Evolutionary conservation across 2,113 vertebrate species (phyloP).

Genomic region (Okapia johnstoni): DNA sequence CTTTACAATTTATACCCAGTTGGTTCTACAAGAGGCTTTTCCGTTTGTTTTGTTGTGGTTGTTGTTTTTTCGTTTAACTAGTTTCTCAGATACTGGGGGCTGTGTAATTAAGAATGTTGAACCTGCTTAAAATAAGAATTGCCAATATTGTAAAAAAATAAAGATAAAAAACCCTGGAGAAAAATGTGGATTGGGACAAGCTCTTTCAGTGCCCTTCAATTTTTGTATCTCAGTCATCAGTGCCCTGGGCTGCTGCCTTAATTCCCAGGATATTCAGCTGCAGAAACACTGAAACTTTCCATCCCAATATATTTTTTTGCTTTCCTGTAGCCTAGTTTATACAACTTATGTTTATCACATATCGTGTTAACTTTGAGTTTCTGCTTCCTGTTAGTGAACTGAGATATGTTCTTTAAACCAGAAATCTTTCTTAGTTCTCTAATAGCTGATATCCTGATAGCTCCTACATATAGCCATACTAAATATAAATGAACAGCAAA

Average conservation of each 20-base stretch:
- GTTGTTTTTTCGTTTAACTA: neutral
- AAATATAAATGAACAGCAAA: neutral
- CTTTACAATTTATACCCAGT: neutral
- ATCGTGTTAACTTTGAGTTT: neutral
- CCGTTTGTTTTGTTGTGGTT: accelerated
- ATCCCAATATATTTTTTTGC: neutral
- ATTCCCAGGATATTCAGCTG: neutral
- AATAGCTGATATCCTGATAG: neutral
- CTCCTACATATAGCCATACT: neutral
- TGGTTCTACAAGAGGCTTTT: neutral
- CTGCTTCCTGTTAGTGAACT: neutral
- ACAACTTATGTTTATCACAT: neutral
- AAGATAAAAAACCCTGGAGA: neutral
- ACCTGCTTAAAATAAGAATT: neutral
- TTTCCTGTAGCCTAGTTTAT: neutral
- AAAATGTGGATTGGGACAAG: neutral
- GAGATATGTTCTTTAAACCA: neutral
- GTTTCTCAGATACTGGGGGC: neutral
- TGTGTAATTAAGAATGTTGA: neutral
- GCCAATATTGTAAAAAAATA: neutral
- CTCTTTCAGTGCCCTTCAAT: neutral
- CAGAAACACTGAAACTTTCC: neutral
- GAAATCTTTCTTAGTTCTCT: neutral
- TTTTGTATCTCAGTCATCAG: neutral
- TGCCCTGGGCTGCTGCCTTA: neutral